These are phyloP conservation scores for Hippocampus mohnikei DNA, from an alignment of 2,113 vertebrate species.

Conservation along the genomic window DNA sequence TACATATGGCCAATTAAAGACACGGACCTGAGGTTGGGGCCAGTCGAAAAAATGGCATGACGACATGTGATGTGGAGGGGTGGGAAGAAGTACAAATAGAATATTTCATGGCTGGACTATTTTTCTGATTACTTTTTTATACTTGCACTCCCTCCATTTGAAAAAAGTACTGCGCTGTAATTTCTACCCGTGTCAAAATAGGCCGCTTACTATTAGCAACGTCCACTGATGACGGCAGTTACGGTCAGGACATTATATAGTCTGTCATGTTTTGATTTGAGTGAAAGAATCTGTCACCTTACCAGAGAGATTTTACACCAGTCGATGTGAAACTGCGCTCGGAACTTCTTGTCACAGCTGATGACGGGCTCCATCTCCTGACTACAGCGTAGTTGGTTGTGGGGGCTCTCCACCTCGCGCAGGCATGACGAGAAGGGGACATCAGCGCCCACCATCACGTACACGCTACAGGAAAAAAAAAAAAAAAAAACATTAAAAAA, in stretches of 20 bases:
- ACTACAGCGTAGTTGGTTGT: slow-evolving; percentile 95
- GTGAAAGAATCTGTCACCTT: slow-evolving; percentile 52
- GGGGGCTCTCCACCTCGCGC: slow-evolving; percentile 91
- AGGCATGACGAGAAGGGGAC: slow-evolving; percentile 94
- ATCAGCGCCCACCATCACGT: slow-evolving; percentile 97
- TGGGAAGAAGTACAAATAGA: not conserved
- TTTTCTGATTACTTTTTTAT: too few relatives aligned
- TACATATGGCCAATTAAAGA: not conserved
- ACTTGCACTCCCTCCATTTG: too few relatives aligned
- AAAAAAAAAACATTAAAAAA: not conserved
- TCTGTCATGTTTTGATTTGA: too few relatives aligned
- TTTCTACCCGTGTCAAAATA: too few relatives aligned
- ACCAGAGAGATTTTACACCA: slow-evolving; percentile 99
- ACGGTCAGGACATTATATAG: too few relatives aligned
- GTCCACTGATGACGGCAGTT: not conserved
- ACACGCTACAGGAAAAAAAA: slow-evolving; percentile 78
- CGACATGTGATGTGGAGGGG: not conserved
- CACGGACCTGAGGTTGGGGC: too few relatives aligned
- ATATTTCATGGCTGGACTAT: too few relatives aligned
- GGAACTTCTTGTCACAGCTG: slow-evolving; percentile 97
- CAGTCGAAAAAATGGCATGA: too few relatives aligned
- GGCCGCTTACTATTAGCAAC: too few relatives aligned
- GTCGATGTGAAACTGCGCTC: slow-evolving; percentile 92
- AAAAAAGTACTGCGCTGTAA: too few relatives aligned
- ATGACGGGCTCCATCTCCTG: slow-evolving; percentile 98